A percentile compares a stretch with the other conserved stretches of the same genome.
phyloP scores from a whole-genome alignment of 2,888 invertebrate species.

The Andrena bicolor region DNA sequence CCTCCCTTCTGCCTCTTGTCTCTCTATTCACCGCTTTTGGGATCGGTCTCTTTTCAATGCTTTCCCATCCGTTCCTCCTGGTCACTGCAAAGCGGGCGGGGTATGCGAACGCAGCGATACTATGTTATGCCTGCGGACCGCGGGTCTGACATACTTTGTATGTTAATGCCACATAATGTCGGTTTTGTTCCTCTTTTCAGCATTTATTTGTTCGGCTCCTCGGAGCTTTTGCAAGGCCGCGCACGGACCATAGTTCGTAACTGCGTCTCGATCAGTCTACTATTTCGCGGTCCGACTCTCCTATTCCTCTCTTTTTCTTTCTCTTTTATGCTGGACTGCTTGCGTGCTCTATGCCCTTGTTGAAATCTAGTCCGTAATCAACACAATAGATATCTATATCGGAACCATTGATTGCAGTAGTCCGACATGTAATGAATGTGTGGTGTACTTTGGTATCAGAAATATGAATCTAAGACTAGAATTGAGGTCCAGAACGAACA shows the following conservation, averaged over 20 bases:
- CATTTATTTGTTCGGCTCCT: conserved; percentile 83
- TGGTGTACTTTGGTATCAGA: too few species aligned
- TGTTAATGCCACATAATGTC: conserved; percentile 85
- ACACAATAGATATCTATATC: too few species aligned
- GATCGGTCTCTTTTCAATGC: conserved; percentile 54
- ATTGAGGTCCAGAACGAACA: too few species aligned
- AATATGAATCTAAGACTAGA: too few species aligned
- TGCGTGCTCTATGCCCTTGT: conserved; percentile 11
- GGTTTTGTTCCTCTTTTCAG: conserved; percentile 84
- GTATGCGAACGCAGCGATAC: conserved; percentile 82
- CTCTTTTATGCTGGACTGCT: background rate
- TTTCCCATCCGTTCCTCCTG: conserved; percentile 46
- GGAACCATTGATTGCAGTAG: too few species aligned
- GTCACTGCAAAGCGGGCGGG: conserved; percentile 71
- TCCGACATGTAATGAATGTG: too few species aligned
- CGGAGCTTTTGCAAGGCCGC: conserved; percentile 73
- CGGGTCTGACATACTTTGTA: conserved; percentile 85
- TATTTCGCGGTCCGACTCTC: conserved; percentile 41
- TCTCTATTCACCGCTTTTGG: conserved; percentile 26
- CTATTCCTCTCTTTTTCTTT: background rate
- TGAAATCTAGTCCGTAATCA: conserved; percentile 43
- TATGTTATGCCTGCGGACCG: conserved; percentile 83
- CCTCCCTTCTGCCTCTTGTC: conserved; percentile 14
- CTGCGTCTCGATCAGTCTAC: conserved; percentile 41
- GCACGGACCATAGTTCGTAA: conserved; percentile 54